These are phyloP conservation scores for Dipodomys stephensi DNA, from an alignment of 2,113 vertebrate species.

Conservation along the genomic window DNA sequence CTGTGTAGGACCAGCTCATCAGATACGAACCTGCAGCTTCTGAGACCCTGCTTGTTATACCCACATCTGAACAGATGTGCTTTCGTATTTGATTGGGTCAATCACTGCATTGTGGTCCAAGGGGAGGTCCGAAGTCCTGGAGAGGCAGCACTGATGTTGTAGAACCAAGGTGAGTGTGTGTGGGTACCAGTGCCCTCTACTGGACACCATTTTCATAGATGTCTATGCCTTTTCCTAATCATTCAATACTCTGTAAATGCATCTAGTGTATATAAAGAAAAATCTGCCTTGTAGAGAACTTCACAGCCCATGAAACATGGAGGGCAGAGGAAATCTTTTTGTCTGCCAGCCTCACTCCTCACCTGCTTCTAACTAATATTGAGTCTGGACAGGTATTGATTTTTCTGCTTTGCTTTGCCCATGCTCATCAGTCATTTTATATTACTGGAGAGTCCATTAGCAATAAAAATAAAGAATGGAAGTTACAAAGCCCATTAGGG, in stretches of 20 bases:
- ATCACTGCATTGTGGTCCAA: not conserved
- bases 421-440: slow-evolving; percentile 88
- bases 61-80: not conserved
- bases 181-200: slow-evolving; percentile 76
- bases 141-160: not conserved
- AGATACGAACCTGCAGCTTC: not conserved
- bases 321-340: slow-evolving; percentile 72
- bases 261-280: not conserved
- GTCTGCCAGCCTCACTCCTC: slow-evolving; percentile 75
- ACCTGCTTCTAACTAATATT: slow-evolving; percentile 76
- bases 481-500: slow-evolving; percentile 86
- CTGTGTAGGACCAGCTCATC: not conserved
- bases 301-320: slow-evolving; percentile 14
- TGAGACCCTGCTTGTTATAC: not conserved
- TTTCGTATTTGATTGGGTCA: not conserved
- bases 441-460: slow-evolving; percentile 89
- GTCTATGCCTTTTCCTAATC: not conserved
- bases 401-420: slow-evolving; percentile 85
- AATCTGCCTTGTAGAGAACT: slow-evolving; percentile 9
- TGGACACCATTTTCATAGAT: slow-evolving; percentile 42
- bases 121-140: not conserved
- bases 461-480: slow-evolving; percentile 86
- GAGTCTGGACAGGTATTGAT: slow-evolving; percentile 87
- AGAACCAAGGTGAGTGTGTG: not conserved
- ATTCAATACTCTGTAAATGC: not conserved